Evolutionary conservation across 2,888 invertebrate genomes (phyloP), one percentile per base, ranked within the genome.

Genomic region (Rotaria socialis): DNA sequence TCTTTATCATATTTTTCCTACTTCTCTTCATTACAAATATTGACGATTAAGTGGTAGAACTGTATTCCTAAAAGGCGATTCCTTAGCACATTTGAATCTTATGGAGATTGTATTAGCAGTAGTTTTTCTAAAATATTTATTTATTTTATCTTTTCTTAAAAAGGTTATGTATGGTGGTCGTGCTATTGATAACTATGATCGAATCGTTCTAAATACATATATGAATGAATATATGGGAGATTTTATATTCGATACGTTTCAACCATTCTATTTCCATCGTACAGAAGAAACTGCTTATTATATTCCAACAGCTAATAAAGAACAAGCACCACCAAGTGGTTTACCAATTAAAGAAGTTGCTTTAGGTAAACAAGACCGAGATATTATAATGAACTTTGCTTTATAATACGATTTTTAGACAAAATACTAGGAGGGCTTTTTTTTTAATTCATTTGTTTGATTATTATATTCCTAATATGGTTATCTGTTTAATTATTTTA

Each of bases 171-270:
- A 96, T 90, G 96, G 96, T 50, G 96, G 96, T 0, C 93, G 96
- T 86, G 95, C 96, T 56, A 96, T 96, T 88, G 96, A 96, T 90
- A 94, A 95, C 90, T 96, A 94, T 92, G 96, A 96, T 91, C 93
- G 96, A 22, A 94, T 96, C 88, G 94, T 96, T 22, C 94, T 96
- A 5, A 93, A 93, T 88, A 95, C 94, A 0, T 96, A 96, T 91
- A 95, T 96, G 95, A 94, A 96, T 90, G 96, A 96, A 91, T 96
- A 96, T 90, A 94, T 96, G 93, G 96, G 96, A 0, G 96, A 96
- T 90, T 96, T 96, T 91, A 92, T 96, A 85, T 96, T 96, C 90
- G 96, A 96, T 90, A 94, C 94, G 86, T 96, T 95, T 91, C 95
- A 96, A 91, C 95, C 95, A 0, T 96, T 96, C 92, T 95, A 95